A percentile compares a stretch with the other conserved stretches of the same genome.
Evolutionary conservation across 2,888 invertebrate species (phyloP).

Genomic region (Meganola albula): DNA sequence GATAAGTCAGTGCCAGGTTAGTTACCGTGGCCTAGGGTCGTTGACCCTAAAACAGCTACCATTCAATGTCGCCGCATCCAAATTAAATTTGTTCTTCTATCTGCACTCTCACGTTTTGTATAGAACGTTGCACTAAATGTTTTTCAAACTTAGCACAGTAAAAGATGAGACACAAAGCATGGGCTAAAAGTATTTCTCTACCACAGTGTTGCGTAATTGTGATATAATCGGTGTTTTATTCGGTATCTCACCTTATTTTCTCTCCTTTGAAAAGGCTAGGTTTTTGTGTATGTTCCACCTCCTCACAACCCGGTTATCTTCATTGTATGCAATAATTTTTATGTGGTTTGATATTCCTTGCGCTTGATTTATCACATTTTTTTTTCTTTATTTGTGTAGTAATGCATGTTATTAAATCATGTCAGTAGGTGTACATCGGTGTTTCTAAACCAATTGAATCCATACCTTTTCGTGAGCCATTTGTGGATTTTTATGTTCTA

Average conservation of each 20-base stretch:
- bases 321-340: no score
- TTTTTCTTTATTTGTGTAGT: background rate
- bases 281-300: slow-evolving; percentile 25
- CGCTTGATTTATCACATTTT: no score
- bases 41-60: slow-evolving; percentile 46
- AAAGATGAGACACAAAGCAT: slow-evolving; percentile 50
- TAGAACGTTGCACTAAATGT: slow-evolving; percentile 67
- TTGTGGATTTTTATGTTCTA: slow-evolving; percentile 38
- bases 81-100: slow-evolving; percentile 37
- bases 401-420: no score
- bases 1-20: slow-evolving; percentile 76
- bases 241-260: slow-evolving; percentile 12
- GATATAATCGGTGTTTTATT: slow-evolving; percentile 29
- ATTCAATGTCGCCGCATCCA: slow-evolving; percentile 42
- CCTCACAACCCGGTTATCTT: no score
- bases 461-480: background rate
- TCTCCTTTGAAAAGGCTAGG: slow-evolving; percentile 19
- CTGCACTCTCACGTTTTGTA: slow-evolving; percentile 61
- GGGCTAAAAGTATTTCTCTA: slow-evolving; percentile 39
- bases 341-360: no score
- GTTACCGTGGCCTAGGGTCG: slow-evolving; percentile 63
- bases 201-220: slow-evolving; percentile 35
- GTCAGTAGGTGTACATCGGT: slow-evolving; percentile 19
- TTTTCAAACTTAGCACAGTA: slow-evolving; percentile 55
- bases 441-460: slow-evolving; percentile 14